These are phyloP conservation scores for Ophion ellenae DNA, from an alignment of 2,888 invertebrate species.

Conservation along the genomic window DNA sequence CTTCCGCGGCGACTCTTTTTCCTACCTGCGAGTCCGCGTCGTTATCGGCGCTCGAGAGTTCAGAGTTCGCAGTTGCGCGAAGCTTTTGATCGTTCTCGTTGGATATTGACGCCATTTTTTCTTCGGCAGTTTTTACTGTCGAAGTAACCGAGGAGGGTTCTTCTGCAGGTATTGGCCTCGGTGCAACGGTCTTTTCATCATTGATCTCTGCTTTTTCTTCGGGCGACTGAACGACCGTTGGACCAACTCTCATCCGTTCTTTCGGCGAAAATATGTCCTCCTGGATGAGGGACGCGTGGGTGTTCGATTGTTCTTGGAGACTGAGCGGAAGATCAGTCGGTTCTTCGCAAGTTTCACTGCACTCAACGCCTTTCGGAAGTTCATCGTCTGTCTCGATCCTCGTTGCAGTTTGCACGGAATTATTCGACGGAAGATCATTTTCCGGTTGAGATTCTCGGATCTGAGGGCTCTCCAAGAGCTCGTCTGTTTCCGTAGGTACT, in stretches of 20 bases:
- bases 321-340: neutral
- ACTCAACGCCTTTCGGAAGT: neutral
- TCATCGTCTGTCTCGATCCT: neutral
- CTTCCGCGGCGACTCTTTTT: neutral
- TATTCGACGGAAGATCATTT: neutral
- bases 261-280: too few relatives aligned
- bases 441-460: neutral
- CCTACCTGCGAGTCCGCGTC: neutral
- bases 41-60: neutral
- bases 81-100: neutral
- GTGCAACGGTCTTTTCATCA: neutral
- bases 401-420: neutral
- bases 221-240: neutral
- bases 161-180: neutral
- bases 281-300: neutral
- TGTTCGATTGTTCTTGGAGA: neutral
- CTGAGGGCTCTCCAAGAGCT: neutral
- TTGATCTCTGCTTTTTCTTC: neutral
- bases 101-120: too few relatives aligned
- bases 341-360: neutral
- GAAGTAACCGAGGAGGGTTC: neutral
- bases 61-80: neutral
- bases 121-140: neutral
- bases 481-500: neutral
- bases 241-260: neutral